phyloP scores from a whole-genome alignment of 2,888 invertebrate species.

The Phortica okadai region DNA sequence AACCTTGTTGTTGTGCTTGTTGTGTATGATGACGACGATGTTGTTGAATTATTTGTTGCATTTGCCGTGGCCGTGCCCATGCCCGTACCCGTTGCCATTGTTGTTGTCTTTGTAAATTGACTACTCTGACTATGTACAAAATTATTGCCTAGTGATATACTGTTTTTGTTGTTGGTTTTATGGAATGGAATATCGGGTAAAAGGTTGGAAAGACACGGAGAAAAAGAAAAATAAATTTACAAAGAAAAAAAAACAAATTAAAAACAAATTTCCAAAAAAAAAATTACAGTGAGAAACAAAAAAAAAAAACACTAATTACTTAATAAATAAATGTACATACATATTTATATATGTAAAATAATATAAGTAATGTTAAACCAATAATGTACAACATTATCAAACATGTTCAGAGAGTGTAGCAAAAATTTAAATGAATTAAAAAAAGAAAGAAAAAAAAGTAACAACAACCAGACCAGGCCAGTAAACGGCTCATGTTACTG shows the following conservation, averaged over 20 bases:
- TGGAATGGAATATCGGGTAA: not conserved
- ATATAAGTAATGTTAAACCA: not conserved
- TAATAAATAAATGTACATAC: constrained; percentile 28
- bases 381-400: not conserved
- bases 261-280: constrained; percentile 40
- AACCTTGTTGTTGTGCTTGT: constrained; percentile 45
- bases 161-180: constrained; percentile 52
- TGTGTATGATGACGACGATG: constrained; percentile 31
- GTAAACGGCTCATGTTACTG: not conserved
- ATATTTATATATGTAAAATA: not conserved
- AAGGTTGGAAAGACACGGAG: constrained; percentile 26
- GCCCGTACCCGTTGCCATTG: constrained; percentile 54
- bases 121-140: constrained; percentile 75
- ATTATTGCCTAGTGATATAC: constrained; percentile 76
- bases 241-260: constrained; percentile 50
- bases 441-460: not conserved
- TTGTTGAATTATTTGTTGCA: constrained; percentile 49
- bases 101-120: constrained; percentile 52
- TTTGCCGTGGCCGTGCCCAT: constrained; percentile 52
- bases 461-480: not conserved
- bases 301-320: constrained; percentile 9
- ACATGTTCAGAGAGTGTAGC: not conserved
- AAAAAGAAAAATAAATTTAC: constrained; percentile 38
- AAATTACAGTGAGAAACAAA: constrained; percentile 36
- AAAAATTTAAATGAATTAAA: not conserved